Conservation (phyloP, 1,140 invertebrate species). For the Panagrolaimus sp. region DNA sequence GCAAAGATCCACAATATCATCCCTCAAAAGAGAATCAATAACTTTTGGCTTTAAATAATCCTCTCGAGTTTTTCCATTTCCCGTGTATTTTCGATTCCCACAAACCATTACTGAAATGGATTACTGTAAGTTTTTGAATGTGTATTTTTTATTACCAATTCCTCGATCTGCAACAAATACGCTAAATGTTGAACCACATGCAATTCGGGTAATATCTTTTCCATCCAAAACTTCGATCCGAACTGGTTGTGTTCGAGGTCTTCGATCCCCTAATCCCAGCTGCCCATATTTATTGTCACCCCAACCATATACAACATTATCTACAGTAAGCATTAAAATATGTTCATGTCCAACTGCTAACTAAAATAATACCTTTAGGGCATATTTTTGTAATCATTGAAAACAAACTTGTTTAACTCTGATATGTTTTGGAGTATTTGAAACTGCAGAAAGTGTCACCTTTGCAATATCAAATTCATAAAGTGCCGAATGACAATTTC, state of each 20-base stretch:
- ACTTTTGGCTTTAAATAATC: constrained; percentile 66
- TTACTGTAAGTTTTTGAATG: constrained; percentile 40
- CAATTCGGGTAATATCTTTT: constrained; percentile 17
- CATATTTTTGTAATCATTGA: constrained; percentile 1
- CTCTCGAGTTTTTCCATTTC: constrained; percentile 67
- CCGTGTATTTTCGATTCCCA: constrained; percentile 70
- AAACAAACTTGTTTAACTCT: constrained; percentile 62
- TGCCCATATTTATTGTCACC: constrained; percentile 70
- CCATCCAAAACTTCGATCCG: constrained; percentile 34
- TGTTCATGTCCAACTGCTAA: constrained; percentile 65
- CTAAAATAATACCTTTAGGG: constrained; percentile 23
- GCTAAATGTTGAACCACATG: constrained; percentile 62
- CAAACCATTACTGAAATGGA: constrained; percentile 68
- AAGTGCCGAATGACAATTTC: constrained; percentile 60
- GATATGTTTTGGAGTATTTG: constrained; percentile 60
- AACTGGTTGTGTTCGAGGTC: constrained; percentile 43
- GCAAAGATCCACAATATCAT: constrained; percentile 67
- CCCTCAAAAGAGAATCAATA: constrained; percentile 65
- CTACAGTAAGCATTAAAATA: constrained; percentile 68
- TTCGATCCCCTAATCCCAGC: constrained; percentile 68
- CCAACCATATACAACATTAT: constrained; percentile 70
- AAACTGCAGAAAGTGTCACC: constrained; percentile 59
- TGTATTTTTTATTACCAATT: constrained; percentile 54
- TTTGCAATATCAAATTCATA: constrained; percentile 61
- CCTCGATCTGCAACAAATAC: constrained; percentile 70